phyloP scores from a whole-genome alignment of 2,113 vertebrate species.

The Ceratotherium simum region DNA sequence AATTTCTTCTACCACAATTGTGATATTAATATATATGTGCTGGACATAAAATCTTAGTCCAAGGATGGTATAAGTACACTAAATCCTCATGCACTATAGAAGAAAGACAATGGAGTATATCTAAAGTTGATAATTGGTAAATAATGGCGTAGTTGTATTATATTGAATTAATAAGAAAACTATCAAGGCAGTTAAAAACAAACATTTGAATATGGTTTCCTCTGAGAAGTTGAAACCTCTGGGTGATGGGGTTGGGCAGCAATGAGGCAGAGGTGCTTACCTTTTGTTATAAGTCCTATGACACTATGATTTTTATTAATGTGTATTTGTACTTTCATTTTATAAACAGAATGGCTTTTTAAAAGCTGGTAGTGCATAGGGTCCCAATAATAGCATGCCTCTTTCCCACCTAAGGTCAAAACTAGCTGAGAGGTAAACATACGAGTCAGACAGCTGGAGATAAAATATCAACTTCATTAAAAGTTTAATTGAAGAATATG shows the following conservation, averaged over 20 bases:
- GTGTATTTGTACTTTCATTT: neutral
- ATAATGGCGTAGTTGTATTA: neutral
- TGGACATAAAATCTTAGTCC: neutral
- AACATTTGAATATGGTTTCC: neutral
- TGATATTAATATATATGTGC: neutral
- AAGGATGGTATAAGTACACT: neutral
- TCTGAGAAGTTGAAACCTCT: neutral
- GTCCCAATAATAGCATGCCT: neutral
- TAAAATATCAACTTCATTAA: slow-evolving; percentile 19
- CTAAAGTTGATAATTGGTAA: neutral
- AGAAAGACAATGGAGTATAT: neutral
- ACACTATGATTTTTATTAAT: slow-evolving; percentile 3
- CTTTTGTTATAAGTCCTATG: neutral
- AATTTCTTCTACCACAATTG: neutral
- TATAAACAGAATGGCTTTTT: neutral
- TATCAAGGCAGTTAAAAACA: neutral
- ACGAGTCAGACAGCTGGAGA: neutral
- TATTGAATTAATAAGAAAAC: slow-evolving; percentile 16
- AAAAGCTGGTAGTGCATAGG: neutral
- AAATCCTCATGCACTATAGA: neutral
- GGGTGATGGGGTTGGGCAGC: neutral
- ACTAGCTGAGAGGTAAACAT: neutral
- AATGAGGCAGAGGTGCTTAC: neutral
- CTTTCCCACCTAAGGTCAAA: slow-evolving; percentile 18
- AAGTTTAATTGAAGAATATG: neutral